Base-by-base conservation (phyloP, 2,888 invertebrate species). In the Cheilosia grossa region DNA sequence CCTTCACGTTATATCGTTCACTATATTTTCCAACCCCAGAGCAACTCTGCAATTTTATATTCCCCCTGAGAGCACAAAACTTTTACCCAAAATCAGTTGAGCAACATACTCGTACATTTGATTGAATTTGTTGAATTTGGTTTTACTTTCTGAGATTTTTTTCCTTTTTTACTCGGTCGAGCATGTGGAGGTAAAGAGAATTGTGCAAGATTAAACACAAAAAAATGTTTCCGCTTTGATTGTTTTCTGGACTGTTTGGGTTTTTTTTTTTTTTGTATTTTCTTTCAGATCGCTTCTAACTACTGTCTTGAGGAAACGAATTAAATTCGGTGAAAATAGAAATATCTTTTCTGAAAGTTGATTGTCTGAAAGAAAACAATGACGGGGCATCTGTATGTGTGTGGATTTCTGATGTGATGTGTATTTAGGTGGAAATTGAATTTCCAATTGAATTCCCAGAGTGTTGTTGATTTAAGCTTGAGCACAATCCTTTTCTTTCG, bases 361-460 rank as follows among this genome's bases (percentile, higher is more conserved):
- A 83, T 83, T 83, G 80, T 74, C 74, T 80, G 74, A 59, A 59
- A 75, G 59, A 77, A 74, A 70, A 75, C 70, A 70, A 37, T 66
- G 66, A 58, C 66, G 70, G 70, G 27, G 27, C 6, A 27, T 74
- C 66, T 74, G 74, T 74, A 69, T 80, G 74, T 70, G 74, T 80
- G 56, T 75, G 70, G 74, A 80, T 74, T 79, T 42, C 44, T 75
- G 66, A 70, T 74, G 59, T 64, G 80, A 75, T 83, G 83, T 83
- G 83, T 82, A 75, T 80, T 80, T 80, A 75, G 80, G 74, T 83
- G 83, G 80, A 83, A 83, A 83, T 83, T 74, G 80, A 83, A 70
- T 83, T 83, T 83, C 80, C 80, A 83, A 83, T 80, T 83, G 83
- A 83, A 80, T 83, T 80, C 59, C 64, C 69, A 73, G 69, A 80